phyloP scores from a whole-genome alignment of 1,140 invertebrate species.

The Hylaeus anthracinus region DNA sequence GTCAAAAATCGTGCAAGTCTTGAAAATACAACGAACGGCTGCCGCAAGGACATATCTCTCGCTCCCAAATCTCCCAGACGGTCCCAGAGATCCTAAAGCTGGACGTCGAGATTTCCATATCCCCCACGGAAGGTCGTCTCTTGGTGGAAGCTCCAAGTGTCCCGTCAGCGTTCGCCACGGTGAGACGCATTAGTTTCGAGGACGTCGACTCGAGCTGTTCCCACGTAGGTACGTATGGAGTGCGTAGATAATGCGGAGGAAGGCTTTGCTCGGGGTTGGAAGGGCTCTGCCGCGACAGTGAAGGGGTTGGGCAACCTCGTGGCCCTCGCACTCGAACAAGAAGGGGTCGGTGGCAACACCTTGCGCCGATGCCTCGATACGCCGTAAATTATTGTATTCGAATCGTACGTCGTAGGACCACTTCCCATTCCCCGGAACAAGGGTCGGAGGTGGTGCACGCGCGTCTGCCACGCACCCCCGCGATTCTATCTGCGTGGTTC shows the following conservation, averaged over 20 bases:
- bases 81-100: background rate
- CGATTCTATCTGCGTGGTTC: conserved; percentile 22
- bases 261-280: conserved; percentile 11
- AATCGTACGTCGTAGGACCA: conserved; percentile 53
- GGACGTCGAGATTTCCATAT: conserved; percentile 25
- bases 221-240: conserved; percentile 54
- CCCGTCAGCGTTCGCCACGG: conserved; percentile 14
- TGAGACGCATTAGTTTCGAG: conserved; percentile 63
- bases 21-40: too few species aligned
- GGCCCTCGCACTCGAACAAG: conserved; percentile 24
- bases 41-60: too few species aligned
- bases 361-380: conserved; percentile 72
- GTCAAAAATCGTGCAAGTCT: too few species aligned
- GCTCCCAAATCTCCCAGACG: too few species aligned
- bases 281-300: conserved; percentile 15
- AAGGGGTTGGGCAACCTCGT: background rate
- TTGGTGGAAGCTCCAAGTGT: background rate
- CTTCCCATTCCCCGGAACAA: background rate
- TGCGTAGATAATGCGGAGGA: conserved; percentile 65
- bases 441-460: background rate
- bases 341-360: conserved; percentile 65
- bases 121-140: background rate
- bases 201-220: conserved; percentile 61
- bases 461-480: conserved; percentile 6
- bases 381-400: conserved; percentile 72